phyloP scores from a whole-genome alignment of 2,113 vertebrate genomes.

The Laticauda laticaudata region DNA sequence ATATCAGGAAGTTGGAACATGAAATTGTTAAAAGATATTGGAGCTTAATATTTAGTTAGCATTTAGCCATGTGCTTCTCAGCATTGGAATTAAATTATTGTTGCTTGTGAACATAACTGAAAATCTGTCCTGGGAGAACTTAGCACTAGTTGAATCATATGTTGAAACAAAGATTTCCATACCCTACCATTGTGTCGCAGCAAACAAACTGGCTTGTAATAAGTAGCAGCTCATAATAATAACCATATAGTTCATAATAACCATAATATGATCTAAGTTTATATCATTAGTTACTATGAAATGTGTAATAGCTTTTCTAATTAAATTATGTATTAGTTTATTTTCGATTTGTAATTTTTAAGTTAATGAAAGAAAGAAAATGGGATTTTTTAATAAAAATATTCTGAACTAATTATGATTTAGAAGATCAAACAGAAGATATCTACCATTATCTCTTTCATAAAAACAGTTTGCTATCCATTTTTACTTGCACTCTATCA shows the following conservation, averaged over 20 bases:
- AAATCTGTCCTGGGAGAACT: not conserved
- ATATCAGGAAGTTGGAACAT: not conserved
- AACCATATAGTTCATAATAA: not conserved
- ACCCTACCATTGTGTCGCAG: not conserved
- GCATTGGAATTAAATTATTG: not conserved
- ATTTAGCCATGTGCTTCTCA: not conserved
- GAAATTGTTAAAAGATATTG: not conserved
- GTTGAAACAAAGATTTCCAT: too few relatives aligned
- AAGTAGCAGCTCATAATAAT: not conserved
- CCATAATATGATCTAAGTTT: not conserved
- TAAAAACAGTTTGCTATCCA: not conserved
- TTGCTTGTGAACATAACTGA: not conserved
- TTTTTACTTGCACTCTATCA: conserved; percentile 43
- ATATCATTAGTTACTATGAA: not conserved
- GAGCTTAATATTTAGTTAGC: not conserved
- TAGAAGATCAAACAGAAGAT: conserved; percentile 16
- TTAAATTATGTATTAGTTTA: not conserved
- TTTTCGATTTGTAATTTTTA: not conserved
- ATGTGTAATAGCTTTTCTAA: not conserved
- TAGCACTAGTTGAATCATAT: not conserved
- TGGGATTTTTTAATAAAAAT: not conserved
- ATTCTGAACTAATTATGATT: not conserved
- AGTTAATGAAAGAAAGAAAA: conserved; percentile 7
- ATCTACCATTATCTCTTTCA: conserved; percentile 33
- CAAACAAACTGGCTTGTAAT: not conserved